A percentile compares a stretch with the other conserved stretches of the same genome.
phyloP scores from a whole-genome alignment of 2,797 vertebrate species.

The Carapus acus region DNA sequence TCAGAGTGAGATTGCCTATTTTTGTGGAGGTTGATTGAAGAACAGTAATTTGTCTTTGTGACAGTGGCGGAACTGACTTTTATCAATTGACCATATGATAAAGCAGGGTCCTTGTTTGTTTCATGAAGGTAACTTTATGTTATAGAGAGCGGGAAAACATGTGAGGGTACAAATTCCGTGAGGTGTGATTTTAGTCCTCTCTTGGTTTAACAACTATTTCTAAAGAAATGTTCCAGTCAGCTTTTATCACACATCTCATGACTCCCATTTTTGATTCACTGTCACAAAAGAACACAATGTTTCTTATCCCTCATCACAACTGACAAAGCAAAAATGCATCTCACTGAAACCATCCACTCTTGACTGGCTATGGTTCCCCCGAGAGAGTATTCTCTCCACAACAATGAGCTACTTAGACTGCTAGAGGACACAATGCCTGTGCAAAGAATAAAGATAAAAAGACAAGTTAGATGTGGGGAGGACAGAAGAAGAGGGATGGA shows the following conservation, averaged over 20 bases:
- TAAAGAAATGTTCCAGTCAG: constrained; percentile 21
- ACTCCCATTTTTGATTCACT: constrained; percentile 47
- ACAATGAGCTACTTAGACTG: constrained; percentile 66
- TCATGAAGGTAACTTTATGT: constrained; percentile 29
- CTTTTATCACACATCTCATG: constrained; percentile 27
- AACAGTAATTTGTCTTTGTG: constrained; percentile 40
- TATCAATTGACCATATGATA: constrained; percentile 13
- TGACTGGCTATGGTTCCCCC: constrained; percentile 54
- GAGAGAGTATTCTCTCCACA: constrained; percentile 52
- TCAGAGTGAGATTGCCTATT: constrained; percentile 16
- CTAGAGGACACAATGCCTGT: constrained; percentile 59
- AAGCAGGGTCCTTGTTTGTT: constrained; percentile 37
- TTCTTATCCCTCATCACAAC: constrained; percentile 55
- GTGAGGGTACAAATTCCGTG: constrained; percentile 23
- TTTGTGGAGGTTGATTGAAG: constrained; percentile 29
- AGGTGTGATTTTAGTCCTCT: constrained; percentile 31
- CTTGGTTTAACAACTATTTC: constrained; percentile 29
- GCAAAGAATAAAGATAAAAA: constrained; percentile 58
- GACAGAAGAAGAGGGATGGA: constrained; percentile 23
- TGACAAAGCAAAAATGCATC: constrained; percentile 56
- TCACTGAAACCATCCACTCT: constrained; percentile 55
- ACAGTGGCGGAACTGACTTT: constrained; percentile 9
- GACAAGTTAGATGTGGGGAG: constrained; percentile 42
- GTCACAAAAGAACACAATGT: constrained; percentile 45
- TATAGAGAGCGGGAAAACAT: constrained; percentile 33